Percentiles rank a stretch among this genome's conserved stretches.
Conservation (phyloP, 2,113 vertebrate species). For the Tachysurus vachellii region DNA sequence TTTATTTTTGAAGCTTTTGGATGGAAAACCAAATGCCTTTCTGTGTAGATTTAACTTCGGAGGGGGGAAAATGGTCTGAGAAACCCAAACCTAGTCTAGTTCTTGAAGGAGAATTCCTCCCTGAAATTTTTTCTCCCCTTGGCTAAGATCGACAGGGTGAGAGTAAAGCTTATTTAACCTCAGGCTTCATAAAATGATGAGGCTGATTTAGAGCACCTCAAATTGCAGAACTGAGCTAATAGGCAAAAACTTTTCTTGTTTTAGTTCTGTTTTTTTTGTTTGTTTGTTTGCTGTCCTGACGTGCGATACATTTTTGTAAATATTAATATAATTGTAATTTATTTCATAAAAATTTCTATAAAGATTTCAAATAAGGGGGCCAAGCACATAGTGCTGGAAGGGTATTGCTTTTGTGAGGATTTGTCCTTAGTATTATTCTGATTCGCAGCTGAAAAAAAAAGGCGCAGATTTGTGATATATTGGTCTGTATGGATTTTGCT, state of each 20-base stretch:
- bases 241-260: not conserved
- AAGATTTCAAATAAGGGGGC: not conserved
- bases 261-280: too few species aligned
- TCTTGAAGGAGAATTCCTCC: not conserved
- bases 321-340: not conserved
- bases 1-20: not conserved
- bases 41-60: not conserved
- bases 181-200: not conserved
- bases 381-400: not conserved
- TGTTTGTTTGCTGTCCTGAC: not conserved
- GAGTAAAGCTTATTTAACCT: not conserved
- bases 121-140: not conserved
- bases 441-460: not conserved
- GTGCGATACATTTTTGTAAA: not conserved
- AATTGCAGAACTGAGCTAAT: constrained; percentile 13
- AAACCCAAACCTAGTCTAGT: not conserved
- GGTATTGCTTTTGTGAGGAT: not conserved
- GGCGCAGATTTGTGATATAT: not conserved
- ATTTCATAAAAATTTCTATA: not conserved
- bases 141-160: not conserved
- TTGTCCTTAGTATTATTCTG: not conserved
- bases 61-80: not conserved
- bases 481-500: not conserved
- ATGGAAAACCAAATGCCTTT: constrained; percentile 9
- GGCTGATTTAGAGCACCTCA: not conserved